phyloP scores from a whole-genome alignment of 2,797 vertebrate species.

The Rhinophrynus dorsalis region DNA sequence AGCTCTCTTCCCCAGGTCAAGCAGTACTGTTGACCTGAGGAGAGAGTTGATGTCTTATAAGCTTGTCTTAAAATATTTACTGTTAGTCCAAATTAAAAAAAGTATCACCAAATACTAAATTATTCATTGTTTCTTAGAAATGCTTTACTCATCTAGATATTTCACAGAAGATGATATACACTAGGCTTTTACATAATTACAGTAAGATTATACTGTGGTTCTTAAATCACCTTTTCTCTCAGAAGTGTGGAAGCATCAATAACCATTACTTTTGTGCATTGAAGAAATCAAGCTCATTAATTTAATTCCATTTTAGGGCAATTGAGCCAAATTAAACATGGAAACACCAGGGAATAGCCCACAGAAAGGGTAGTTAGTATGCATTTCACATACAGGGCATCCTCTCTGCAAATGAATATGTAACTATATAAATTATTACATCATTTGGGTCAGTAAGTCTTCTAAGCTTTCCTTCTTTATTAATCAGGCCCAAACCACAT shows the following conservation, averaged over 20 bases:
- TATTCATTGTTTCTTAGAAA: no score
- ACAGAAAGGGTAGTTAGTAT: constrained; percentile 26
- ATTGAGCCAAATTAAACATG: constrained; percentile 36
- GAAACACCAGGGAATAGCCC: constrained; percentile 28
- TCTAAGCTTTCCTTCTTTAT: neutral
- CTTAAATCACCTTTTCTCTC: constrained; percentile 33
- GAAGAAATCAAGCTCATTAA: constrained; percentile 32
- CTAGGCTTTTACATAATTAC: constrained; percentile 3
- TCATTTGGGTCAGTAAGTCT: neutral
- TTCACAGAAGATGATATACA: neutral
- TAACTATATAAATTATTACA: neutral
- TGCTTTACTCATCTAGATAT: no score
- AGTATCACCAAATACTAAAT: no score
- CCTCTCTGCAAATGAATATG: neutral
- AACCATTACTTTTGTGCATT: constrained; percentile 38
- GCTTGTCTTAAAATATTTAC: no score
- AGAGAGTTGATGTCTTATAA: no score
- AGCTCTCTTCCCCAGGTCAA: no score
- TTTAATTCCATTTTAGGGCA: constrained; percentile 40
- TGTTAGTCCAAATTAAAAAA: no score
- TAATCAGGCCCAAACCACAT: neutral
- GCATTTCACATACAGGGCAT: constrained; percentile 11
- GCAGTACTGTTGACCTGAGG: no score
- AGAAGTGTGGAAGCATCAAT: constrained; percentile 39
- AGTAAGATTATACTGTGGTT: constrained; percentile 27